Evolutionary conservation across 2,113 vertebrate genomes (phyloP).

Genomic region (Solea solea): DNA sequence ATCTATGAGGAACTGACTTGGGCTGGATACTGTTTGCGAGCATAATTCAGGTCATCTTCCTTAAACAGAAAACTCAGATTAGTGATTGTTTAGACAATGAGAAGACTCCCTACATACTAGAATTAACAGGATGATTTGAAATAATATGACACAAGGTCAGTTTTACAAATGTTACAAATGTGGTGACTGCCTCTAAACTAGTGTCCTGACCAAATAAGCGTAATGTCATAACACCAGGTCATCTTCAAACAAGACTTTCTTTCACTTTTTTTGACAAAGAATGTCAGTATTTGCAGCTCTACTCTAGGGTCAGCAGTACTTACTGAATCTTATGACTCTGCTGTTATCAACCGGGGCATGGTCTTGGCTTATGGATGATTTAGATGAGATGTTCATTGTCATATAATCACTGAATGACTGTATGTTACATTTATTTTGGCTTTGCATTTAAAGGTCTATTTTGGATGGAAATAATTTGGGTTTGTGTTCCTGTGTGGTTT

Average conservation of each 20-base stretch:
- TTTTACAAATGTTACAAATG: neutral
- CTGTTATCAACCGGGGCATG: neutral
- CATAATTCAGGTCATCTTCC: neutral
- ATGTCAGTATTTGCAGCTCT: neutral
- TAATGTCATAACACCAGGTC: neutral
- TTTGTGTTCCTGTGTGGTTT: neutral
- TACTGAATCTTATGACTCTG: neutral
- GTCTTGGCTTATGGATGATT: neutral
- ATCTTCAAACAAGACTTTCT: neutral
- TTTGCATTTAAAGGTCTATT: constrained; percentile 24
- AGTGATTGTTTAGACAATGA: neutral
- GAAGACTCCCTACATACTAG: neutral
- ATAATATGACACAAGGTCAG: constrained; percentile 9
- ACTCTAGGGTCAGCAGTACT: constrained; percentile 1
- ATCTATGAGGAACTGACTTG: constrained; percentile 17
- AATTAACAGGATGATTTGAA: neutral
- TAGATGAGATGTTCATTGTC: neutral
- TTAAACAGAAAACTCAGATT: constrained; percentile 2
- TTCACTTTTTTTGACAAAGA: constrained; percentile 5
- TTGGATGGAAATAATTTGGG: neutral
- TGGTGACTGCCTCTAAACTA: neutral
- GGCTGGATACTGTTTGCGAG: neutral
- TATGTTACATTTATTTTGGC: neutral
- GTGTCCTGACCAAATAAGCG: constrained; percentile 16
- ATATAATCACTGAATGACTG: neutral